Conservation (phyloP, 2,888 invertebrate genomes). For the Caenorhabditis macrosperma region DNA sequence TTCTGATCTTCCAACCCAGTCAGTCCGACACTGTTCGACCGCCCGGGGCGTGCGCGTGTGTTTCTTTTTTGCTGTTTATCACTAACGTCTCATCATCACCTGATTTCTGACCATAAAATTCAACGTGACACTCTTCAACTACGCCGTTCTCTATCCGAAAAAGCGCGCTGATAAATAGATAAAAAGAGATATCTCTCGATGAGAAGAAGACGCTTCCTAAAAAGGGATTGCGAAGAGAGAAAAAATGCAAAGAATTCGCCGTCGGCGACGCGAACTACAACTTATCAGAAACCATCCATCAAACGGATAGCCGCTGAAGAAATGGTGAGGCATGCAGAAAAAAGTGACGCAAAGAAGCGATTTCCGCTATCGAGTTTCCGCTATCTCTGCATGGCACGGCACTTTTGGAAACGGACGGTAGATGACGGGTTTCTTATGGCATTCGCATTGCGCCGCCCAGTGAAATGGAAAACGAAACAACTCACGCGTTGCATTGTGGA, state of each 20-base stretch:
- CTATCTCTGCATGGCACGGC: constrained; percentile 12
- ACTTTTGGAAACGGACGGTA: no score
- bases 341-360: background rate
- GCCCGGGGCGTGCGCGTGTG: background rate
- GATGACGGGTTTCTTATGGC: no score
- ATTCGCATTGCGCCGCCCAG: constrained; percentile 10
- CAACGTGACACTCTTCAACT: constrained; percentile 32
- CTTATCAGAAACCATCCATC: constrained; percentile 46
- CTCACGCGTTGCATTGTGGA: constrained; percentile 26
- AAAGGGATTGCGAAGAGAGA: constrained; percentile 2
- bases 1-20: constrained; percentile 45
- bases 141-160: background rate
- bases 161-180: background rate
- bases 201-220: background rate
- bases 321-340: background rate
- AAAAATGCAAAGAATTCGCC: constrained; percentile 49
- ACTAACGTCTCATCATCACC: background rate
- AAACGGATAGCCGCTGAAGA: constrained; percentile 40
- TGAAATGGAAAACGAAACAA: constrained; percentile 5
- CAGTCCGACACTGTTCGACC: constrained; percentile 14
- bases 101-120: constrained; percentile 30
- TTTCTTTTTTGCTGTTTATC: constrained; percentile 29
- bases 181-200: background rate
- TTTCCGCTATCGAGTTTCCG: constrained; percentile 48
- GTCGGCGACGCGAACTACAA: constrained; percentile 35